phyloP scores from a whole-genome alignment of 2,888 invertebrate genomes.

The Drosophila paramelanica region DNA sequence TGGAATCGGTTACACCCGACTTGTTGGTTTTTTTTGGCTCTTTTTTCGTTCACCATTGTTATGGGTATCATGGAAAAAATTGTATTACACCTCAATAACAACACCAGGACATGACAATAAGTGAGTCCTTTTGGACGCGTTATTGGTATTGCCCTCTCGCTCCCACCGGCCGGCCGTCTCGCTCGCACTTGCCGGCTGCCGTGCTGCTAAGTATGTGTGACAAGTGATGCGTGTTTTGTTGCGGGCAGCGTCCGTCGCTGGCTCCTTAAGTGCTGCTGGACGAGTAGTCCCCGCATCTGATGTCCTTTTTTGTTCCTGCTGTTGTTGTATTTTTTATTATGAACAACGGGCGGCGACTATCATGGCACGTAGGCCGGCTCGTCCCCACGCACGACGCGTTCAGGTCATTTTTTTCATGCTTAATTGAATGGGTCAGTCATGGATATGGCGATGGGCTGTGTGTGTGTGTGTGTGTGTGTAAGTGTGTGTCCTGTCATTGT shows the following conservation, averaged over 20 bases:
- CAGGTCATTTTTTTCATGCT: slow-evolving; percentile 80
- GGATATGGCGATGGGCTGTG: slow-evolving; percentile 72
- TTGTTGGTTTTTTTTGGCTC: neutral
- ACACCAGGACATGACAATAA: slow-evolving; percentile 82
- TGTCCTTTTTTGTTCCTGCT: slow-evolving; percentile 68
- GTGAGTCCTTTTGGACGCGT: slow-evolving; percentile 54
- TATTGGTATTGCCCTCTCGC: slow-evolving; percentile 32
- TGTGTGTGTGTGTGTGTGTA: neutral
- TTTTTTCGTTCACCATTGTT: slow-evolving; percentile 54
- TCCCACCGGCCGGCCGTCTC: neutral
- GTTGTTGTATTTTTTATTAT: slow-evolving; percentile 14
- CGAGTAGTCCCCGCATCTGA: slow-evolving; percentile 43
- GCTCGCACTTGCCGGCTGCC: neutral
- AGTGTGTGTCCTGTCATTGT: slow-evolving; percentile 46
- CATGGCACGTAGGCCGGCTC: slow-evolving; percentile 53
- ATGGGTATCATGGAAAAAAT: slow-evolving; percentile 83
- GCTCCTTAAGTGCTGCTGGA: slow-evolving; percentile 80
- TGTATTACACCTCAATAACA: slow-evolving; percentile 85
- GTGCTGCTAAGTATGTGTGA: slow-evolving; percentile 77
- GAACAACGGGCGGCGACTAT: slow-evolving; percentile 38
- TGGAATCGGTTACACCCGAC: too few species aligned
- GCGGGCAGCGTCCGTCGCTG: slow-evolving; percentile 66
- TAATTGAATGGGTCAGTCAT: slow-evolving; percentile 85
- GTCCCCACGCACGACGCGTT: slow-evolving; percentile 15
- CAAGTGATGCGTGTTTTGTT: slow-evolving; percentile 84